These are phyloP conservation scores for Proteles cristata DNA, from an alignment of 2,113 vertebrate genomes.

Conservation along the genomic window DNA sequence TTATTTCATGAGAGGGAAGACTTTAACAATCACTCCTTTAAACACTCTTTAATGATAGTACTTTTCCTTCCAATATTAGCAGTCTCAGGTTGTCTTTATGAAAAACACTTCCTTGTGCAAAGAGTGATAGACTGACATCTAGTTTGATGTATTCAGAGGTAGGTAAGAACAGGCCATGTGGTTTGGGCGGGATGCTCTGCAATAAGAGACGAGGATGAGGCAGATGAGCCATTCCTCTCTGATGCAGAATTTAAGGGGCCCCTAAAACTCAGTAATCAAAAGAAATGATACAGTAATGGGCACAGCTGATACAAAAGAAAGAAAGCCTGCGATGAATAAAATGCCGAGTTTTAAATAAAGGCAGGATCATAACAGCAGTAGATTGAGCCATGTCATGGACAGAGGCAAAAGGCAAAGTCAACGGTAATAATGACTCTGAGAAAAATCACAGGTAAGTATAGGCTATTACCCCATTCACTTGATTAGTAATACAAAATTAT, in stretches of 20 bases:
- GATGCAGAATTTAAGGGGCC: neutral
- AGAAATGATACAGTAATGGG: neutral
- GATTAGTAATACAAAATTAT: neutral
- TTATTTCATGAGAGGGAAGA: neutral
- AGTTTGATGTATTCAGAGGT: neutral
- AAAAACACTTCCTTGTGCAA: conserved; percentile 13
- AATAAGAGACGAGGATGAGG: neutral
- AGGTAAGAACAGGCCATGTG: neutral
- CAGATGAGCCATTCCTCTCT: neutral
- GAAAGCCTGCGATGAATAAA: neutral
- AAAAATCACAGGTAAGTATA: neutral
- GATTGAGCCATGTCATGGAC: neutral
- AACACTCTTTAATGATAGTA: neutral
- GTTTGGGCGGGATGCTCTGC: neutral
- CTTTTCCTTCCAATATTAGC: neutral
- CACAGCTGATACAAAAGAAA: neutral
- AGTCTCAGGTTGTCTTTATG: neutral
- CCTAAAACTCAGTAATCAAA: neutral
- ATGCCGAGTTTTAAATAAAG: neutral
- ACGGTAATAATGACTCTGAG: neutral
- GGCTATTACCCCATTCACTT: neutral
- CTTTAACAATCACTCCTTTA: neutral
- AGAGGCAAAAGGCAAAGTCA: neutral
- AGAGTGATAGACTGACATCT: neutral
- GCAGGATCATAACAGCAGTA: neutral